Base-by-base conservation (phyloP, 2,113 vertebrate genomes). In the Otocyon megalotis region DNA sequence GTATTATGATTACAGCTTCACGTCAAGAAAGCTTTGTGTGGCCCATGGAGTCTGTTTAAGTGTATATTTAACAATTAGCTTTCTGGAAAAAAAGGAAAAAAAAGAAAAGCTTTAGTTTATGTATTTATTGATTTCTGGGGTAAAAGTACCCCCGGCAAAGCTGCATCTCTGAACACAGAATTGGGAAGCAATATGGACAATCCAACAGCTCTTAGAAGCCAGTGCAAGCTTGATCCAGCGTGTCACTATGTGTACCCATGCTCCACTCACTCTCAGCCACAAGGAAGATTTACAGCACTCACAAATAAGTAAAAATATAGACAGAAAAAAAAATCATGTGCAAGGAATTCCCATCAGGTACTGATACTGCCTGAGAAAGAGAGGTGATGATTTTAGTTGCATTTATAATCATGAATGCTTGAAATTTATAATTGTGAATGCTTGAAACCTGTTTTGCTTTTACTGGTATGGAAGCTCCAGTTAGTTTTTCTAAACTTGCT, bases 331-430 rank as follows among this genome's bases (percentile, higher is more conserved):
- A 14, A 17, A 28, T 81, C 37, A 2, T 11, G 37, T 76, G 20
- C 43, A 92, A 91, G 74, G n/a, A 90, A 11, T 5, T 96, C 37
- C 77, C 4, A 1, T 5, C 3, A 96, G 88, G 60, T 96, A 37
- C 81, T 65, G 63, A 35, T 65, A 48, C 0, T n/a, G 22, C 35
- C 35, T 94, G 6, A 53, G 93, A 97, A 88, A 17, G 30, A 94
- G 28, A 90, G 30, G 17, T 37, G 69, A 32, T 95, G 4, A 30
- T 94, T 97, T 98, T 58, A 85, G 37, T 63, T 93, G 1, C 56
- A 32, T 53, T 96, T 93, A 32, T 30, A 91, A 26, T 93, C 88
- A 53, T 79, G 65, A 43, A 43, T 43, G 43, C 43, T 43, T 43
- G 37, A n/a, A 5, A 32, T 53, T 96, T 93, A 32, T 30, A 91